Conservation (phyloP, 2,113 vertebrate genomes). For the Micronisus gabar region DNA sequence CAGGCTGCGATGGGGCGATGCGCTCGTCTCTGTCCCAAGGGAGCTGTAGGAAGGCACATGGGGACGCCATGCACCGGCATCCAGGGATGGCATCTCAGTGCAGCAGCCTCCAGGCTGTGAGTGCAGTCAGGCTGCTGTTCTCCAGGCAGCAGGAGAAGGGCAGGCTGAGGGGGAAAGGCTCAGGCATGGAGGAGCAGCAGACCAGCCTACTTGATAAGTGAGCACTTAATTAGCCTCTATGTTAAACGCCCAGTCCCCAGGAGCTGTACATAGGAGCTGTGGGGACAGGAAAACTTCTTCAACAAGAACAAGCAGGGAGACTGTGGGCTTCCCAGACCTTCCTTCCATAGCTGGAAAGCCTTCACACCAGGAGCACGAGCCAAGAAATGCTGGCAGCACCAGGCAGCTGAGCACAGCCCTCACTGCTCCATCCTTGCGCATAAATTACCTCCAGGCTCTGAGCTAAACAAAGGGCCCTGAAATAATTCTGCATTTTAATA, state of each 20-base stretch:
- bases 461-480: constrained; percentile 56
- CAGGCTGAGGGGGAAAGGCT: not conserved
- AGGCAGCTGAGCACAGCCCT: constrained; percentile 22
- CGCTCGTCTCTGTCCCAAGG: not conserved
- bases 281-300: not conserved
- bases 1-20: fast-evolving
- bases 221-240: not conserved
- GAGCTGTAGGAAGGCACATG: fast-evolving
- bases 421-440: not conserved
- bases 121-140: not conserved
- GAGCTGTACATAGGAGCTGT: not conserved
- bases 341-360: not conserved
- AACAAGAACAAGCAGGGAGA: not conserved
- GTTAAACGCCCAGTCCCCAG: not conserved
- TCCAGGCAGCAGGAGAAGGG: not conserved
- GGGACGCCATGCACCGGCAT: fast-evolving
- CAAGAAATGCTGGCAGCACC: constrained; percentile 6
- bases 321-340: not conserved
- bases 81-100: not conserved
- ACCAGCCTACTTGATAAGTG: not conserved
- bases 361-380: not conserved
- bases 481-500: constrained; percentile 60
- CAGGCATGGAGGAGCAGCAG: not conserved
- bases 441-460: constrained; percentile 62
- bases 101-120: not conserved